These are phyloP conservation scores for Drosophila falleni DNA, from an alignment of 2,888 invertebrate genomes.

Conservation along the genomic window DNA sequence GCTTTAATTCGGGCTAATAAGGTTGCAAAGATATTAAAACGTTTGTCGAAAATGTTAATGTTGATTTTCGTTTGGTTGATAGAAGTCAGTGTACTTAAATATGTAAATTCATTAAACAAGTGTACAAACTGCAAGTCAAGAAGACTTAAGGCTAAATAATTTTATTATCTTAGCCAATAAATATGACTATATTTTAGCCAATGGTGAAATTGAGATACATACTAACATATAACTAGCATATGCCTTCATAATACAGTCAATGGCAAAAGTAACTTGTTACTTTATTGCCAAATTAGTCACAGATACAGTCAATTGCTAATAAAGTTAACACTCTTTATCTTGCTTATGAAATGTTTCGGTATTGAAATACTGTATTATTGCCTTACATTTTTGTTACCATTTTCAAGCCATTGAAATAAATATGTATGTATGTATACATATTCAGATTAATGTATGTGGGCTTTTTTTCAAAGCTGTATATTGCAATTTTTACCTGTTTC, in stretches of 20 bases:
- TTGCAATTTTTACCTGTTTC: constrained; percentile 30
- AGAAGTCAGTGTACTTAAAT: not conserved
- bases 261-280: not conserved
- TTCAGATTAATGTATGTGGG: not conserved
- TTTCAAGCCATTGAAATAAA: not conserved
- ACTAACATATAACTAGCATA: constrained; percentile 4
- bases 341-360: too few species aligned
- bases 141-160: not conserved
- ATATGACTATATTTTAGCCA: not conserved
- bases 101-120: not conserved
- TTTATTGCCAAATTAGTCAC: not conserved
- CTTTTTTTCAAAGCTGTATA: not conserved
- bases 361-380: too few species aligned
- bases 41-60: not conserved
- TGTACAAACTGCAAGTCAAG: not conserved
- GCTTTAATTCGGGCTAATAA: constrained; percentile 2
- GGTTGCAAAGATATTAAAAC: constrained; percentile 6
- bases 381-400: not conserved
- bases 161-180: constrained; percentile 3
- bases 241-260: not conserved
- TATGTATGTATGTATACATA: not conserved
- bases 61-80: not conserved
- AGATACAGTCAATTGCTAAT: not conserved
- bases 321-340: not conserved
- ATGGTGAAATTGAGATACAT: constrained; percentile 23